Base-by-base conservation (phyloP, 2,888 invertebrate genomes). In the Nemotelus nigrinus region DNA sequence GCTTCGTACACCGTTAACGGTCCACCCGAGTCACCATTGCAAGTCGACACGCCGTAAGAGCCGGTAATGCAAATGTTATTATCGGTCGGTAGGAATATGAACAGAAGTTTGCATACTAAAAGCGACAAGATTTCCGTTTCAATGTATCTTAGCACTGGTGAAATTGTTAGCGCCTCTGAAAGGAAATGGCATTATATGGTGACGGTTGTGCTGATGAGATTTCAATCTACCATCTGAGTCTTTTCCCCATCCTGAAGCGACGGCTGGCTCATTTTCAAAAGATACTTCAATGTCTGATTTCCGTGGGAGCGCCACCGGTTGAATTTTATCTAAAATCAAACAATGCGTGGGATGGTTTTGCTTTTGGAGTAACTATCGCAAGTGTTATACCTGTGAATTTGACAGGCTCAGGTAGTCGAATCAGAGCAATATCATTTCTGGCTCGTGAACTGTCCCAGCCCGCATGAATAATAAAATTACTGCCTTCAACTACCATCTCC, bases 371-470 rank as follows among this genome's bases (percentile, higher is more conserved):
- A 44, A 7, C 6, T 65, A 6, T 5, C 39, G 10, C 6, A 60
- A 8, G 43, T 64, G n/a, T 2, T 53, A 8, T 53, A 53, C 10
- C 6, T 53, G 53, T 84, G 74, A 85, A 85, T 70, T 82, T 82
- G 41, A 86, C 82, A 7, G 85, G 81, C 78, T 84, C 81, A 7
- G 86, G 87, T 43, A 86, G 80, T 7, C 82, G 82, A 44, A 86
- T 82, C 6, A 87, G 71, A 1, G 86, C 86, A 78, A 87, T 86
- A 67, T 87, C 86, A 81, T 87, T 86, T 79, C 84, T 84, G 5
- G 86, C 80, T 3, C 85, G 83, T 10, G 83, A 82, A 10, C 86
- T 83, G 83, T 86, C 85, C 86, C 87, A 87, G 5, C 84, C 84
- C 53, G 86, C 85, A 78, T 85, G 86, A 39, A 87, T 83, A 50